Conservation (phyloP, 2,113 vertebrate genomes). For the Pimephales promelas region DNA sequence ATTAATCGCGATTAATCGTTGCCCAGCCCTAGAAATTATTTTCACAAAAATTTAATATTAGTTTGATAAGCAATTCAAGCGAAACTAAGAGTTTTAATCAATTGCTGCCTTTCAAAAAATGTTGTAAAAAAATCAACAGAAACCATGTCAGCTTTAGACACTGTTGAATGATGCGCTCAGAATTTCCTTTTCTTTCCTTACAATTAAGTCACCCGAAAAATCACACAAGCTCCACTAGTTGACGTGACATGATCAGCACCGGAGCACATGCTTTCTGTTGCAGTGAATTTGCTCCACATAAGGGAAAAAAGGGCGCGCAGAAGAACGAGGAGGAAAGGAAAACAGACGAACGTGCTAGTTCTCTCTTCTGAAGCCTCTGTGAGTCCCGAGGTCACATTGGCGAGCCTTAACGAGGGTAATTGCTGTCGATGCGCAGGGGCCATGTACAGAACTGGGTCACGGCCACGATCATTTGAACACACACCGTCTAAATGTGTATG, state of each 20-base stretch:
- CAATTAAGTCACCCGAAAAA: neutral
- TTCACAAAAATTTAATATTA: neutral
- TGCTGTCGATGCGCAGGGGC: constrained; percentile 46
- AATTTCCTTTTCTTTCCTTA: neutral
- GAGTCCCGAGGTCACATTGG: constrained; percentile 68
- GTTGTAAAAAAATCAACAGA: neutral
- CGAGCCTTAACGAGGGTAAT: constrained; percentile 59
- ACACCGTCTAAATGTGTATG: neutral
- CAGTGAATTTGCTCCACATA: constrained; percentile 67
- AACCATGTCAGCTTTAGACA: neutral
- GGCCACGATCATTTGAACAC: neutral
- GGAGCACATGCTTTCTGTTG: constrained; percentile 70
- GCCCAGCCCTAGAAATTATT: too few relatives aligned
- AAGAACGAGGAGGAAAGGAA: constrained; percentile 5
- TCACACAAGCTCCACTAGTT: neutral
- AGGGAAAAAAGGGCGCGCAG: neutral
- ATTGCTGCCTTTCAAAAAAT: neutral
- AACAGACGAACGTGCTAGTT: constrained; percentile 52
- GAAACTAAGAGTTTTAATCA: neutral
- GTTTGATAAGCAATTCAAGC: neutral
- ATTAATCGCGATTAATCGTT: too few relatives aligned
- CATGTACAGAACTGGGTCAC: constrained; percentile 53
- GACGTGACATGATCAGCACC: neutral
- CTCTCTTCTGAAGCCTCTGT: constrained; percentile 58
- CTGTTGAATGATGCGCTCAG: neutral